Evolutionary conservation across 2,888 invertebrate genomes (phyloP), one percentile per base, ranked within the genome.

Genomic region (Agonum fuliginosum): DNA sequence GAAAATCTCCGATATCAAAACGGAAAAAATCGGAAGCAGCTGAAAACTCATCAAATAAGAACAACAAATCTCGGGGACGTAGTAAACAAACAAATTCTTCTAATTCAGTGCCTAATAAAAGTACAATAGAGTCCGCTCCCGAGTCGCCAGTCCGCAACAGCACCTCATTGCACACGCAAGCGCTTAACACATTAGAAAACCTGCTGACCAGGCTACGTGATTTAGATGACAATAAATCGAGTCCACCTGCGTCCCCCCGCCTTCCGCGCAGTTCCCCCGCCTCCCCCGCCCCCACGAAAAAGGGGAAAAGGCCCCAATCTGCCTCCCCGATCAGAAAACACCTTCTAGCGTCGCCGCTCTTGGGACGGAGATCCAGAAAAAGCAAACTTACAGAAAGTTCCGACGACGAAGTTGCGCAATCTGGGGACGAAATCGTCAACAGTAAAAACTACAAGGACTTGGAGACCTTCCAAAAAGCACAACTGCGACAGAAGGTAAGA

Each of bases 391-490:
- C 91, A 14, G 94, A 94, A 84, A 95, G 95, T 83, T 95, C 95
- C 0, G 95, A 95, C 84, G 95, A 96, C 83, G 95, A 95, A 84
- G 90, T 90, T 17, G 87, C 87, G 20, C 88, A 88, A 17, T 88
- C 88, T 19, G 90, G 90, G 2, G 90, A 90, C 58, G 90, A 90
- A 86, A 87, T 91, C 78, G 89, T 89, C 82, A 90, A 91, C 83
- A 91, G 92, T 80, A 92, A 92, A 82, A 94, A 95, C 86, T 96
- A 94, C 84, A 91, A 93, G 79, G 95, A 97, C 86, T 89, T 97
- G 81, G 97, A 97, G 87, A 95, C 94, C 80, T 96, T 97, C 86
- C 97, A 97, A 86, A 96, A 96, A 86, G 95, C 95, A 10, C 96
- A 97, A 85, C 90, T 97, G 34, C 90, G 95, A 81, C 96, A 97